phyloP scores from a whole-genome alignment of 1,140 invertebrate genomes.

The Agrilus planipennis region DNA sequence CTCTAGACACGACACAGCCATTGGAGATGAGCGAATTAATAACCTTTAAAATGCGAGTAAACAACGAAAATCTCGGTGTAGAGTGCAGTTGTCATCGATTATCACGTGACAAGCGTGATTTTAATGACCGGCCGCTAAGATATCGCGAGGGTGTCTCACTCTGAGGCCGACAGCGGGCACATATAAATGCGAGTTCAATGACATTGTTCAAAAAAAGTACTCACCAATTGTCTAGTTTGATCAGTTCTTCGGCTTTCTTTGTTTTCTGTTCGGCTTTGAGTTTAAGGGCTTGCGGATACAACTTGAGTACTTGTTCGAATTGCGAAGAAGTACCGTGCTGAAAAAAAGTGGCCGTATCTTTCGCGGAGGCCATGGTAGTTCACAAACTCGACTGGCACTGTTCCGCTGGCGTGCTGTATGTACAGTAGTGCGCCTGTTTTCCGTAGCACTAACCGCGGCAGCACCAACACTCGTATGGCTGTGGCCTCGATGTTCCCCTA shows the following conservation, averaged over 20 bases:
- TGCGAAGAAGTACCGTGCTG: constrained; percentile 72
- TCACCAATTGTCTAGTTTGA: constrained; percentile 89
- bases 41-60: constrained; percentile 2
- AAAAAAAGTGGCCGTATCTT: constrained; percentile 84
- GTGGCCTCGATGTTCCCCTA: constrained; percentile 29
- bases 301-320: constrained; percentile 76
- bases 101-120: constrained; percentile 47
- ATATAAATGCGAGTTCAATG: constrained; percentile 37
- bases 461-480: no score
- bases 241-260: constrained; percentile 85
- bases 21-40: not conserved
- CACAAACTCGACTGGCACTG: constrained; percentile 20
- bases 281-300: constrained; percentile 77
- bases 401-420: constrained; percentile 23
- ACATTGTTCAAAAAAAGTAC: constrained; percentile 36
- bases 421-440: constrained; percentile 18
- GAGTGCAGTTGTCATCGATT: constrained; percentile 43
- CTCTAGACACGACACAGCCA: constrained; percentile 9
- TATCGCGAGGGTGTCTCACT: constrained; percentile 43
- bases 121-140: constrained; percentile 47
- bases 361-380: constrained; percentile 69
- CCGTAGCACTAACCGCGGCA: constrained; percentile 17
- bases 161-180: constrained; percentile 22
- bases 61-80: constrained; percentile 7
- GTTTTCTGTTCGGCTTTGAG: constrained; percentile 76